phyloP scores from a whole-genome alignment of 2,888 invertebrate species.

The Hypercompe scribonia region DNA sequence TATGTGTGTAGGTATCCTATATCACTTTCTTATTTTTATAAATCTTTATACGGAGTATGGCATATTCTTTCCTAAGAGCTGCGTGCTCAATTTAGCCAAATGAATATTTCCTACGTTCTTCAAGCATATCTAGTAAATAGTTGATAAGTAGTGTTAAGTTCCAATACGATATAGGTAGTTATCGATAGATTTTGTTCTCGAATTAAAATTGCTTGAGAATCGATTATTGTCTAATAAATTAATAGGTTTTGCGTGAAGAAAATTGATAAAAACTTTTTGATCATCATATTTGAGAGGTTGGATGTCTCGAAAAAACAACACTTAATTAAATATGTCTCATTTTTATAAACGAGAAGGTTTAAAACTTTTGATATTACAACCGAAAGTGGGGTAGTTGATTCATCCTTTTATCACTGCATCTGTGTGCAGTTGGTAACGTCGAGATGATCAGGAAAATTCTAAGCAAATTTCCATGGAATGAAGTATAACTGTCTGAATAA shows the following conservation, averaged over 20 bases:
- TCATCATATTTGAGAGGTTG: background rate
- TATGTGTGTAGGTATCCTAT: background rate
- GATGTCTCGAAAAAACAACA: background rate
- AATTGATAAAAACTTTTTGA: background rate
- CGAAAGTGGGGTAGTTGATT: background rate
- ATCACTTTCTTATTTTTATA: background rate
- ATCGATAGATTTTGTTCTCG: conserved; percentile 31
- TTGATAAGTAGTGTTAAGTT: conserved; percentile 35
- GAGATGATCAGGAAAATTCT: background rate
- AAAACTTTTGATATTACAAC: background rate
- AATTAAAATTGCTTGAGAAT: conserved; percentile 23
- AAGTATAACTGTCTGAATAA: background rate
- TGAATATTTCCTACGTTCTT: conserved; percentile 41
- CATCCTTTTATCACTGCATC: background rate
- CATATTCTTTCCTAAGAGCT: conserved; percentile 24
- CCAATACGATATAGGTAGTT: conserved; percentile 22
- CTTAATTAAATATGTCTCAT: background rate
- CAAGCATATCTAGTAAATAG: conserved; percentile 41
- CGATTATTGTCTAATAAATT: background rate
- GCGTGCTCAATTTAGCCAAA: conserved; percentile 42
- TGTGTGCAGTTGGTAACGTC: background rate
- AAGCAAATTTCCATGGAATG: too few species aligned
- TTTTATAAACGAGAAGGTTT: background rate
- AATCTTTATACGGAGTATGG: background rate
- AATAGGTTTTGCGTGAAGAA: background rate